Conservation (phyloP, 2,113 vertebrate species). For the Tragulus kanchil region DNA sequence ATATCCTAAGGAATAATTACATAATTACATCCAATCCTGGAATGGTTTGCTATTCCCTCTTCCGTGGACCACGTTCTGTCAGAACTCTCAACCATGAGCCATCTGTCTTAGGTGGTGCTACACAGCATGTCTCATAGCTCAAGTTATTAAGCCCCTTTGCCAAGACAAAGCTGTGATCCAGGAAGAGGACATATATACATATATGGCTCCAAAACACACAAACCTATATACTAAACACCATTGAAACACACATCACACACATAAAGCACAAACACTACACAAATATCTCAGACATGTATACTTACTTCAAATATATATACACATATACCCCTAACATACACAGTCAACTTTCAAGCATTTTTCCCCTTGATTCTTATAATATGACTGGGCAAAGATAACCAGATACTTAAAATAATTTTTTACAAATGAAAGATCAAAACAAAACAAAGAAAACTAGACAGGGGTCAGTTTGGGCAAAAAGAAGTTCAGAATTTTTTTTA, state of each 20-base stretch:
- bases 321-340: neutral
- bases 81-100: neutral
- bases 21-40: neutral
- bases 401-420: neutral
- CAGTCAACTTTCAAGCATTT: neutral
- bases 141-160: neutral
- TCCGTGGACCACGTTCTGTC: neutral
- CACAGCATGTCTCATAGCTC: neutral
- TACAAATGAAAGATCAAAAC: neutral
- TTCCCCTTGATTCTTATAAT: neutral
- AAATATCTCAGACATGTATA: neutral
- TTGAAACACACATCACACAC: neutral
- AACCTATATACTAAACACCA: neutral
- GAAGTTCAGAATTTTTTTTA: neutral
- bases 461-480: neutral
- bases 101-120: neutral
- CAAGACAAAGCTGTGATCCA: neutral
- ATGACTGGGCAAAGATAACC: neutral
- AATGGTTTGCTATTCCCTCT: neutral
- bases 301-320: neutral
- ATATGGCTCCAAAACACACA: neutral
- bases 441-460: neutral
- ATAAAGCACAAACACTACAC: neutral
- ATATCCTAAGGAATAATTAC: neutral
- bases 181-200: neutral